Base-by-base conservation (phyloP, 2,113 vertebrate species). In the Lophura nycthemera region DNA sequence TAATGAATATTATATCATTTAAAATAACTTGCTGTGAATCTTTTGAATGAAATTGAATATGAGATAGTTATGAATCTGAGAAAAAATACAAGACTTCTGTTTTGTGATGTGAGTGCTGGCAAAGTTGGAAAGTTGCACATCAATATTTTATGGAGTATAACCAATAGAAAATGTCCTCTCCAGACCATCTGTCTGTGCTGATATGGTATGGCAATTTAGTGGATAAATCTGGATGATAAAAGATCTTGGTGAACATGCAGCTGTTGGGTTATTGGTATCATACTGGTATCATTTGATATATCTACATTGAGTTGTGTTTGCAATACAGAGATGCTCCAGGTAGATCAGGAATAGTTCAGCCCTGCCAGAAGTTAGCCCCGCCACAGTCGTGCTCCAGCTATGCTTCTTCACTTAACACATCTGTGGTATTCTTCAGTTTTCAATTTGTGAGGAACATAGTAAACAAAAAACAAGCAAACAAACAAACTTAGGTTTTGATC, bases 131-230 rank as follows among this genome's bases (percentile, higher is more conserved):
- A 92, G n/a, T 93, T 83, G 50, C 42, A 74, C 56, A 67, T 96
- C 70, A 93, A 83, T 93, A 70, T 94, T 95, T 93, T 85, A 87
- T 76, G 60, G 29, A 64, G 21, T 67, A 42, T 89, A 77, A 67
- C 71, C 81, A 74, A 16, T 76, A 45, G 74, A 87, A 94, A 84
- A 65, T 90, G 59, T 17, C 85, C 59, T 89, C 32, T 85, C 77
- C 94, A 95, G 89, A 89, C 92, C 87, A 80, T 64, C 45, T 70
- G 19, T 83, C 34, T 43, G 48, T 75, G 66, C 43, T 85, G 40
- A 66, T 64, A 13, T 36, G 32, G 34, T 66, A 22, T 71, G 67
- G 64, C 89, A 90, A 80, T 94, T n/a, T 47, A 71, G 60, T 64
- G 64, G 63, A 42, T 86, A 74, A 88, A 91, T 77, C 29, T 6